phyloP scores from a whole-genome alignment of 2,888 invertebrate genomes.

The Harpalus rubripes region DNA sequence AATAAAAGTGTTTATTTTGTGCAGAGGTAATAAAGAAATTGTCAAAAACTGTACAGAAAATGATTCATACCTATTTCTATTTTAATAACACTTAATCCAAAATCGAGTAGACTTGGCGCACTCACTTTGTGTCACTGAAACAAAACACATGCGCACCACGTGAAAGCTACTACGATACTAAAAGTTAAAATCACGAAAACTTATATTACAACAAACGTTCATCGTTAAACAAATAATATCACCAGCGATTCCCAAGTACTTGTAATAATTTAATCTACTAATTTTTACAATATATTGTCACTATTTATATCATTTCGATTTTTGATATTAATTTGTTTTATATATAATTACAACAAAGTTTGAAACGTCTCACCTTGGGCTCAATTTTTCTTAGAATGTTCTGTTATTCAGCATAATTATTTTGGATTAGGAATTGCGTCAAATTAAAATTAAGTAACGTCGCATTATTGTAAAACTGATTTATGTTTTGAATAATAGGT shows the following conservation, averaged over 20 bases:
- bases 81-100: slow-evolving; percentile 28
- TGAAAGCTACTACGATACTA: slow-evolving; percentile 45
- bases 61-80: slow-evolving; percentile 22
- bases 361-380: slow-evolving; percentile 52
- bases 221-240: slow-evolving; percentile 3
- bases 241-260: background rate
- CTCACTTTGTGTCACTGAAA: slow-evolving; percentile 29
- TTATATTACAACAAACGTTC: background rate
- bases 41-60: background rate
- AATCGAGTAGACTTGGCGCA: slow-evolving; percentile 23
- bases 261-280: too few species aligned
- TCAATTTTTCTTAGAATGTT: slow-evolving; percentile 51
- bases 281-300: too few species aligned
- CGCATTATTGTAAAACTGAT: background rate
- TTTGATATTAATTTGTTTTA: background rate
- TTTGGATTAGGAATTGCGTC: slow-evolving; percentile 37
- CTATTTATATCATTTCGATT: background rate
- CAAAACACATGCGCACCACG: slow-evolving; percentile 48
- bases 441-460: slow-evolving; percentile 3
- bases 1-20: too few species aligned
- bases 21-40: background rate
- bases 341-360: slow-evolving; percentile 15
- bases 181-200: background rate
- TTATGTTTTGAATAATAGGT: background rate
- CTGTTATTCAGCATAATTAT: slow-evolving; percentile 50